Evolutionary conservation across 2,888 invertebrate genomes (phyloP), one percentile per base, ranked within the genome.

Genomic region (Cepaea hortensis): DNA sequence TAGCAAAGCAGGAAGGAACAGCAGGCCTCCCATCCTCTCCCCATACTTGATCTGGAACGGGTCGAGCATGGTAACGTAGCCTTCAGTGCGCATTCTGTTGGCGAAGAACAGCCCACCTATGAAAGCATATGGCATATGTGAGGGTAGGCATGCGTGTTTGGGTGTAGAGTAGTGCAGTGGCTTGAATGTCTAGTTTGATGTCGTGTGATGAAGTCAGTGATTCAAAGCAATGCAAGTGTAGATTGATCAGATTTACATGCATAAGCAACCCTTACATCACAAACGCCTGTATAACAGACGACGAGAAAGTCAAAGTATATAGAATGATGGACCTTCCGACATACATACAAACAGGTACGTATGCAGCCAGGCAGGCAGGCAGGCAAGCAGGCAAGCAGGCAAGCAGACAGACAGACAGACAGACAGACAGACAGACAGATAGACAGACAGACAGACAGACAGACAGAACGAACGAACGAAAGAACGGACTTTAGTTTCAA

Each of bases 21-120:
- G 96, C 89, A 99, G 95, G 1, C 99, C 99, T 50, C 99, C 99
- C 98, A 99, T 99, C 90, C 99, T 96, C 95, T 98, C 97, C 48
- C 99, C 99, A 94, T 99, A 99, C 87, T 97, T 97, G 94, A 98
- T 98, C 95, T 99, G 98, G 92, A 99, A 96, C 3, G 99, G 99
- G 95, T 99, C 99, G 95, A 99, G 95, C 99, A 99, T 99, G 68
- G 99, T 99, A 90, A 99, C 97, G 95, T 99, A 99, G 89, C 99
- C 99, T 95, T 98, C 98, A 94, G 97, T 96, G 90, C 99, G 96
- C 99, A 99, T 99, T 93, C 98, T 97, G 95, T 98, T 98, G 91
- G 99, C 99, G 95, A 99, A 99, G 95, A 99, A 98, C 93, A 98
- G 96, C 20, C 99, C 99, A 90, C 99, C 99, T 97, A n/a, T 13